Percentiles rank a stretch among this genome's conserved stretches.
These are phyloP conservation scores for Sesia apiformis DNA, from an alignment of 2,888 invertebrate genomes.

Conservation along the genomic window DNA sequence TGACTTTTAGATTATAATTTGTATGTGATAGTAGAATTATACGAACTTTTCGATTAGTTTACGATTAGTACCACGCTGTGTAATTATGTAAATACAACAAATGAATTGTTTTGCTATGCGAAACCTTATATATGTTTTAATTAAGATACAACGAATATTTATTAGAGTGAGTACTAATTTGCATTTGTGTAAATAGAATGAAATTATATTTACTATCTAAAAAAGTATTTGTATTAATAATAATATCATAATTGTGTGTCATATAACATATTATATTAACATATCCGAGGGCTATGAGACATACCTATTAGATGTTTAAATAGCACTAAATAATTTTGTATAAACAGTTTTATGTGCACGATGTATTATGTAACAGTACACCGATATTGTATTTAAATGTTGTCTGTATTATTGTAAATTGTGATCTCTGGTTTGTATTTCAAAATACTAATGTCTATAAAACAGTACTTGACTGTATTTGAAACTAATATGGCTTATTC, in stretches of 20 bases:
- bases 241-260: neutral
- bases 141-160: slow-evolving; percentile 13
- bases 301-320: neutral
- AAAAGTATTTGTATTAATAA: neutral
- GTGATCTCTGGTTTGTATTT: slow-evolving; percentile 5
- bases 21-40: slow-evolving; percentile 8
- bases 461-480: too few relatives aligned
- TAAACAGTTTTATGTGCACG: slow-evolving; percentile 8
- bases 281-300: neutral
- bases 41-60: neutral
- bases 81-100: neutral
- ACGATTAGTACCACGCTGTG: neutral
- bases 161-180: slow-evolving; percentile 2
- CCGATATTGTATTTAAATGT: slow-evolving; percentile 5
- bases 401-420: slow-evolving; percentile 9
- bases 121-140: slow-evolving; percentile 1
- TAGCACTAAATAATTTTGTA: slow-evolving; percentile 11
- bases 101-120: neutral
- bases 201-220: neutral
- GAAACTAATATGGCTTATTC: too few relatives aligned
- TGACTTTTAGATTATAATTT: neutral
- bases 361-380: slow-evolving; percentile 1
- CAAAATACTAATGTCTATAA: slow-evolving; percentile 2
- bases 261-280: neutral
- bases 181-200: neutral